Evolutionary conservation across 2,797 vertebrate genomes (phyloP), one percentile per base, ranked within the genome.

Genomic region (Coranthus polyacanthus): DNA sequence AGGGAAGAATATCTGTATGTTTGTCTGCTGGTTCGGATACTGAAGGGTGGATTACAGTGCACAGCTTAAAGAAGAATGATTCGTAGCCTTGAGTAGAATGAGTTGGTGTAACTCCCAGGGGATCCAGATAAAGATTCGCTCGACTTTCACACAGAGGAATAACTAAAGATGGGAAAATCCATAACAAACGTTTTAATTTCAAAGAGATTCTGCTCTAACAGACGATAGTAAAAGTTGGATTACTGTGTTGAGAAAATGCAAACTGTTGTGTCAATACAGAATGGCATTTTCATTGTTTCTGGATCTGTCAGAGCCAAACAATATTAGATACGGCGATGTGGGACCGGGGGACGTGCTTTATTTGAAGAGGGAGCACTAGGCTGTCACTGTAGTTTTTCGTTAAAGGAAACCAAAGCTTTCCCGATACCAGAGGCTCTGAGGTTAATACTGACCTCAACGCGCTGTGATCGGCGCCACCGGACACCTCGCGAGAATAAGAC

Each of bases 171-270:
- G 43, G 74, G 44, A 74, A 78, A 87, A 80, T 82, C 78, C 75
- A 73, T 77, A 63, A 75, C 63, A 75, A 74, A 43, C 18, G 22
- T 77, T 84, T 85, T 82, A 78, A 84, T 85, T 87, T 85, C 72
- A 69, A 12, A 70, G 59, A 61, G 57, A 46, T 57, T 59, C 66
- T 29, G 49, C 58, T 0, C 17, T 5, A 69, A 39, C 42, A 32
- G 55, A 70, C 59, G 62, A 39, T 42, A 34, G 64, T 29, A 36
- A 62, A 82, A 68, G 60, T 41, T 42, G 51, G 67, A 72, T 63
- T 41, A 59, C 57, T 21, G 57, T 53, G 32, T 43, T 34, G 61
- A 67, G 18, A 56, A 66, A 72, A 77, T 67, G 60, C 45, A 60
- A 62, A 41, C 10, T 13, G 51, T 46, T 63, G 43, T 73, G 71